Conservation (phyloP, 2,888 invertebrate species). For the Aphelenchoides bicaudatus region DNA sequence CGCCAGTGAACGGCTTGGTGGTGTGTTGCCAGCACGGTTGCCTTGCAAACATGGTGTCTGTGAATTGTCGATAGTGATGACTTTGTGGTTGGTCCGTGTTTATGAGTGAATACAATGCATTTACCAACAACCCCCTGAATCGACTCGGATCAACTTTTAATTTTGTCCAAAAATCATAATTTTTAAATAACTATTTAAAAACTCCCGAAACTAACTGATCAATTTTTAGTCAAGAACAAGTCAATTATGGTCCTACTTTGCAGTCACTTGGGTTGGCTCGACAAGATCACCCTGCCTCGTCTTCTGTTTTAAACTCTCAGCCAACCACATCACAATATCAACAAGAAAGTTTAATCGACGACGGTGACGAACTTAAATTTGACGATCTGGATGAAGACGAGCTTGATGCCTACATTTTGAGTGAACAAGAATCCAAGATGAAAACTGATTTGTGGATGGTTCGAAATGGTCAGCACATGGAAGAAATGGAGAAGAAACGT, state of each 20-base stretch:
- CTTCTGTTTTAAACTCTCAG: not conserved
- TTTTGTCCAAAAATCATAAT: not conserved
- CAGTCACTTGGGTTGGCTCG: conserved; percentile 45
- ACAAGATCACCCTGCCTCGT: not conserved
- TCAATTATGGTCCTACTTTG: conserved; percentile 44
- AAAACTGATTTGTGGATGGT: conserved; percentile 84
- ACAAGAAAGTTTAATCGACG: conserved; percentile 14
- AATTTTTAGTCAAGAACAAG: not conserved
- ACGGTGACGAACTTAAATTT: conserved; percentile 34
- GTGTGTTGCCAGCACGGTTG: too few species aligned
- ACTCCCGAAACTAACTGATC: not conserved
- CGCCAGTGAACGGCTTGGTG: too few species aligned
- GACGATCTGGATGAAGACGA: conserved; percentile 78
- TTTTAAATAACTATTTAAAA: not conserved
- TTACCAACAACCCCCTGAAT: too few species aligned
- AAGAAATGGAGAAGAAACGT: conserved; percentile 75
- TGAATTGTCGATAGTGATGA: too few species aligned
- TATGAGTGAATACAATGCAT: too few species aligned
- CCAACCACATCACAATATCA: not conserved
- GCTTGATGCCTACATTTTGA: conserved; percentile 68
- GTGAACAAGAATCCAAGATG: conserved; percentile 69
- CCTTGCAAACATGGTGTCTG: too few species aligned
- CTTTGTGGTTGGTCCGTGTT: too few species aligned
- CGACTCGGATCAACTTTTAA: not conserved
- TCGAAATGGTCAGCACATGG: conserved; percentile 80